Conservation (phyloP, 2,888 invertebrate species). For the Pandemis corylana region DNA sequence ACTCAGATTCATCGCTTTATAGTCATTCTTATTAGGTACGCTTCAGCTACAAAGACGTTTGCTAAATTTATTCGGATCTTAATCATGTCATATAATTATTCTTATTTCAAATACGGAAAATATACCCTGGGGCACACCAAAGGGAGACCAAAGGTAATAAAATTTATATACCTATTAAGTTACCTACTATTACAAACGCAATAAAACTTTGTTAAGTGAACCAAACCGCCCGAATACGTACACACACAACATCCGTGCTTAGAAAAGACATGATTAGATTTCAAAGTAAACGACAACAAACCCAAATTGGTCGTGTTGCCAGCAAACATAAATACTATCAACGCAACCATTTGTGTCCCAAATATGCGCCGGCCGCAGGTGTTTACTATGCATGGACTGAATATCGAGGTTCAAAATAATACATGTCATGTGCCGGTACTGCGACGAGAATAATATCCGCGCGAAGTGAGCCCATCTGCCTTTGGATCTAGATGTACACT, state of each 20-base stretch:
- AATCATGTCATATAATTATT: not conserved
- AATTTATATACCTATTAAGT: not conserved
- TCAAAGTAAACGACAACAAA: not conserved
- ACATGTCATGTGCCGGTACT: conserved; percentile 25
- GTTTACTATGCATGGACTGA: conserved; percentile 38
- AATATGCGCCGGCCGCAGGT: conserved; percentile 31
- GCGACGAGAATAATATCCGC: conserved; percentile 24
- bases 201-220: not conserved
- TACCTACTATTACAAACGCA: not conserved
- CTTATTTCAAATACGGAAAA: not conserved
- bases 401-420: conserved; percentile 39
- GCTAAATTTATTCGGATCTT: too few relatives aligned
- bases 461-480: conserved; percentile 15
- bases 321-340: conserved; percentile 8
- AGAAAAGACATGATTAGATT: not conserved
- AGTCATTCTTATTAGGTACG: too few relatives aligned
- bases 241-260: not conserved
- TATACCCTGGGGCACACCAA: not conserved
- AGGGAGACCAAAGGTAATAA: too few relatives aligned
- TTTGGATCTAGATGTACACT: conserved; percentile 10
- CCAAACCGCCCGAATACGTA: too few relatives aligned
- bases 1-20: not conserved
- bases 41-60: too few relatives aligned
- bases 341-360: conserved; percentile 12
- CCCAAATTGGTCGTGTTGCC: not conserved